A percentile compares a stretch with the other conserved stretches of the same genome.
Evolutionary conservation across 2,888 invertebrate species (phyloP).

Genomic region (Spicauda simplicius): DNA sequence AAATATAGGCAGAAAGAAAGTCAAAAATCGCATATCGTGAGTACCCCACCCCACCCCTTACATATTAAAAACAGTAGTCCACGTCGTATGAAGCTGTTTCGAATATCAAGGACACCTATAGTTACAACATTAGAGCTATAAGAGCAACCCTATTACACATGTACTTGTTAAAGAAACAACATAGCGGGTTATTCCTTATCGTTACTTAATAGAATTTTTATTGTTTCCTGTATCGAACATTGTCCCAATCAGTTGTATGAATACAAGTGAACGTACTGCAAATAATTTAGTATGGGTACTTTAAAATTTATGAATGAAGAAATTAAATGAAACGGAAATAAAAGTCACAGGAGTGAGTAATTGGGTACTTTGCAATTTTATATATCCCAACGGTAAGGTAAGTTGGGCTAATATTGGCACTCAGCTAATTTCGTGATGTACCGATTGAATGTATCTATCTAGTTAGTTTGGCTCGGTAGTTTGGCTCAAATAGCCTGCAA

Average conservation of each 20-base stretch:
- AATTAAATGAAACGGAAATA: constrained; percentile 5
- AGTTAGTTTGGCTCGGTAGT: no score
- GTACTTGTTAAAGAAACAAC: neutral
- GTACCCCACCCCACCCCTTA: no score
- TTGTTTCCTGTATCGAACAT: constrained; percentile 16
- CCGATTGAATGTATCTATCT: no score
- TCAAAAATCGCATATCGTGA: no score
- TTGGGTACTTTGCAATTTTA: constrained; percentile 1
- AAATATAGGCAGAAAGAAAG: no score
- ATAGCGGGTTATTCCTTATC: constrained; percentile 12
- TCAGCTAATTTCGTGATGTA: no score
- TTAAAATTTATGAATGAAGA: neutral
- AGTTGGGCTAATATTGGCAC: neutral
- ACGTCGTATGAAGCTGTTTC: no score
- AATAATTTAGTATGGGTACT: neutral
- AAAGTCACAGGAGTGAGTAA: constrained; percentile 1
- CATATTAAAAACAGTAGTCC: no score
- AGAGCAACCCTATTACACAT: no score
- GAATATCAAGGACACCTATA: no score
- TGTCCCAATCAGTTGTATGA: neutral
- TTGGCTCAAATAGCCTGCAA: no score
- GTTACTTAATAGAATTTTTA: constrained; percentile 10
- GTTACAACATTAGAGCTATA: no score
- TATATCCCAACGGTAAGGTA: neutral
- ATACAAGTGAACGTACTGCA: neutral